Evolutionary conservation across 2,113 vertebrate species (phyloP).

Genomic region (Mastomys natalensis): DNA sequence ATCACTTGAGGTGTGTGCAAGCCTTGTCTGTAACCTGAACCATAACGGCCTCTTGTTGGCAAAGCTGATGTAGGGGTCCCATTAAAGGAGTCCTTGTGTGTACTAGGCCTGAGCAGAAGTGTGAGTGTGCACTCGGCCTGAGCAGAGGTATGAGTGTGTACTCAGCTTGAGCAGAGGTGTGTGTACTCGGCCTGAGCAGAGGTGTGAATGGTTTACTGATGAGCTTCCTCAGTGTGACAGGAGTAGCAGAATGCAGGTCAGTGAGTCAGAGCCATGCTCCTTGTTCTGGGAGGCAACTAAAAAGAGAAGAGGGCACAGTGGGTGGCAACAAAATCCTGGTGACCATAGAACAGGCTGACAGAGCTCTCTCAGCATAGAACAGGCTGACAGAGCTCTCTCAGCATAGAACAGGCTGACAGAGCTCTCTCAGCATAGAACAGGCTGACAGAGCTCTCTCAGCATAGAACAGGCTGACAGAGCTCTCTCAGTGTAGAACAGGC

Average conservation of each 20-base stretch:
- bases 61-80: conserved; percentile 20
- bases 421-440: background rate
- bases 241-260: background rate
- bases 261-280: background rate
- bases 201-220: background rate
- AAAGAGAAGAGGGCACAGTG: background rate
- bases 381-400: background rate
- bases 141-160: background rate
- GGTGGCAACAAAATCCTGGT: background rate
- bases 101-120: conserved; percentile 9
- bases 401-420: background rate
- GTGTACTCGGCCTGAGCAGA: conserved; percentile 7
- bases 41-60: conserved; percentile 30
- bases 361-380: background rate
- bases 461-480: background rate
- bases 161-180: conserved; percentile 2
- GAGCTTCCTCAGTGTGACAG: conserved; percentile 55
- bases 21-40: conserved; percentile 45
- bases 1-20: background rate
- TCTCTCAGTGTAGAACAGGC: too few relatives aligned
- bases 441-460: background rate
- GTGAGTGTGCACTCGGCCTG: conserved; percentile 45
- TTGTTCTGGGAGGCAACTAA: background rate
- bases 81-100: conserved; percentile 57
- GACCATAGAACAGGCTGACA: background rate